A percentile compares a stretch with the other conserved stretches of the same genome.
phyloP scores from a whole-genome alignment of 2,888 invertebrate genomes.

The Melanchra persicariae region DNA sequence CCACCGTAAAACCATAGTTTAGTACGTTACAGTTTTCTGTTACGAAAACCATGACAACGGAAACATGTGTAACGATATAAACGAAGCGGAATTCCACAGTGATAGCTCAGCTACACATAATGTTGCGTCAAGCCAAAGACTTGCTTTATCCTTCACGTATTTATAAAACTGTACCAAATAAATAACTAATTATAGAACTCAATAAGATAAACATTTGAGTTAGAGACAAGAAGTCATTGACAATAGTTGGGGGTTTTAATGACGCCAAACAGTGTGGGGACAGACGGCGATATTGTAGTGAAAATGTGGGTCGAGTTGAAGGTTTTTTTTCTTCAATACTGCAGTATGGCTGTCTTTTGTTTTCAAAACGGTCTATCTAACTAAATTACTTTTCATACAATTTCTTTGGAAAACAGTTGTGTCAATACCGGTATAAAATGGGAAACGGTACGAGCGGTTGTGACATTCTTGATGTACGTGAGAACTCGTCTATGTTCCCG shows the following conservation, averaged over 20 bases:
- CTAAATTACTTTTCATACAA: conserved; percentile 26
- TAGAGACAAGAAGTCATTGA: neutral
- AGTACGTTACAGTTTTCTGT: conserved; percentile 47
- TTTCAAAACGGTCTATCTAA: conserved; percentile 7
- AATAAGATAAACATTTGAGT: neutral
- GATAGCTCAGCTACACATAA: conserved; percentile 40
- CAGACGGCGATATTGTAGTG: neutral
- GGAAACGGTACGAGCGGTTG: conserved; percentile 67
- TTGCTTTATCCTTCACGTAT: conserved; percentile 42
- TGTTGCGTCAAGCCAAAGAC: conserved; percentile 39
- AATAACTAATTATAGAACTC: neutral
- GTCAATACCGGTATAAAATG: conserved; percentile 68
- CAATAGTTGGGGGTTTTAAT: neutral
- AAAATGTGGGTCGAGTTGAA: conserved; percentile 3
- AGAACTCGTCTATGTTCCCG: conserved; percentile 77
- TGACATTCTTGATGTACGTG: conserved; percentile 77
- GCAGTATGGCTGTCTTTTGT: conserved; percentile 7
- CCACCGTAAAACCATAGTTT: conserved; percentile 36
- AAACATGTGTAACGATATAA: conserved; percentile 69
- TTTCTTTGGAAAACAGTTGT: conserved; percentile 58
- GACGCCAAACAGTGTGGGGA: neutral
- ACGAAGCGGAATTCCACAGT: conserved; percentile 64
- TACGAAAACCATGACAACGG: conserved; percentile 58
- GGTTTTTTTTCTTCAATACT: neutral
- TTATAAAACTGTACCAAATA: conserved; percentile 42